Evolutionary conservation across 2,888 invertebrate genomes (phyloP).

Genomic region (Drosophila kanekoi): DNA sequence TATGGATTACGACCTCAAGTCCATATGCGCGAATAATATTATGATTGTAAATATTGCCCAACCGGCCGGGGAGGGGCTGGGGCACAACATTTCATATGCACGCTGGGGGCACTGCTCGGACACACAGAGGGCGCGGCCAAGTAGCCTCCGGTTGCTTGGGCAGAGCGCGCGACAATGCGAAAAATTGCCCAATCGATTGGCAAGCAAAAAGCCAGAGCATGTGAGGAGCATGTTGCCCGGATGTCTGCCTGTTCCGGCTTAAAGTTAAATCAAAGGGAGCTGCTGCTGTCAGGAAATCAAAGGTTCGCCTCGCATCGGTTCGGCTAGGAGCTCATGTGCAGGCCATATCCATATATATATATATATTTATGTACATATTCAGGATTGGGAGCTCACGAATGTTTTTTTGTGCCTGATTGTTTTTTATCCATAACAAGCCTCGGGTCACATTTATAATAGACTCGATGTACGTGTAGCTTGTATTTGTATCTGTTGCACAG

Average conservation of each 20-base stretch:
- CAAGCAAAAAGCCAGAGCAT: constrained; percentile 19
- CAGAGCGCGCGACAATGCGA: constrained; percentile 79
- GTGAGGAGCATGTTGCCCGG: not conserved
- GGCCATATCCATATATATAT: not conserved
- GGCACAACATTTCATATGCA: constrained; percentile 71
- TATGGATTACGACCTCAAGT: constrained; percentile 76
- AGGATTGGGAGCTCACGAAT: constrained; percentile 12
- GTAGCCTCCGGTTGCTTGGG: constrained; percentile 72
- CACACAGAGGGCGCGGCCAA: constrained; percentile 70
- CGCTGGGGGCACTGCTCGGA: constrained; percentile 67
- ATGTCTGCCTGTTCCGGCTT: constrained; percentile 9
- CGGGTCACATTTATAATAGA: constrained; percentile 69
- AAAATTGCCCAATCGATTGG: constrained; percentile 82
- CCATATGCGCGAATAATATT: constrained; percentile 76
- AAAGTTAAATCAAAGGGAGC: constrained; percentile 46
- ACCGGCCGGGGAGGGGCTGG: constrained; percentile 9
- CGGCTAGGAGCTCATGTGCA: constrained; percentile 4
- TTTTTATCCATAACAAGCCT: constrained; percentile 73
- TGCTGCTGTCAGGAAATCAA: constrained; percentile 52
- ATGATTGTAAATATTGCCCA: constrained; percentile 64
- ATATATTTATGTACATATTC: constrained; percentile 11
- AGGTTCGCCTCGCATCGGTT: constrained; percentile 38
- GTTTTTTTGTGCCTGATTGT: constrained; percentile 66
- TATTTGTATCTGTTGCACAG: constrained; percentile 60
- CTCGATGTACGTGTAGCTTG: constrained; percentile 8